Evolutionary conservation across 2,888 invertebrate species (phyloP), one percentile per base, ranked within the genome.

Genomic region (Eupithecia tripunctaria): DNA sequence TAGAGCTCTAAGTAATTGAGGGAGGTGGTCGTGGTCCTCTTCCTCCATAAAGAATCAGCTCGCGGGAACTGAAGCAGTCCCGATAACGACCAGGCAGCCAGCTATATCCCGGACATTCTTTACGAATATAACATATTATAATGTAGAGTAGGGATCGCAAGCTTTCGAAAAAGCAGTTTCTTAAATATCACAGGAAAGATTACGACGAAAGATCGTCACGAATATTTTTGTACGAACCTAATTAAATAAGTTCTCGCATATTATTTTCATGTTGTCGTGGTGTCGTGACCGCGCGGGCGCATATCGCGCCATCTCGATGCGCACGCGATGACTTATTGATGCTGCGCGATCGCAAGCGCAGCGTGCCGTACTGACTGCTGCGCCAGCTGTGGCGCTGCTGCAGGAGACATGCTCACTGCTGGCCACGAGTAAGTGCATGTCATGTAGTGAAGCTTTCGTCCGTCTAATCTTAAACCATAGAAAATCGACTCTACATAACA

Each of bases 261-360:
- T 64, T 38, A 64, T 74, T 76, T 75, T 74, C 27, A 76, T 71
- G 70, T 73, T 67, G 66, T 66, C 64, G 69, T 32, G 60, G 69
- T 43, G 72, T 73, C 78, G 74, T 73, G 76, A 74, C 74, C 73
- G 76, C 70, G 68, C 27, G 47, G 63, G 71, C 64, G 64, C 64
- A 25, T 75, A 78, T 76, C 74, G 68, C 38, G 73, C 78, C 73
- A 74, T 75, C 75, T 76, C 71, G 72, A 71, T 75, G 77, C 77
- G 75, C 71, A 15, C 62, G 69, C 71, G 69, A 73, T 80, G 68
- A 79, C 75, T 78, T 78, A 70, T 69, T 65, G 75, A 71, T 63
- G 71, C 21, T 47, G 12, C 18, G 27, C 25, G 60, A 10, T 51
- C 47, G 47, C 47, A 21, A 15, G 10, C 21, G 47, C 0, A 2